Evolutionary conservation across 2,797 vertebrate genomes (phyloP).

Genomic region (Xenentodon cancila): DNA sequence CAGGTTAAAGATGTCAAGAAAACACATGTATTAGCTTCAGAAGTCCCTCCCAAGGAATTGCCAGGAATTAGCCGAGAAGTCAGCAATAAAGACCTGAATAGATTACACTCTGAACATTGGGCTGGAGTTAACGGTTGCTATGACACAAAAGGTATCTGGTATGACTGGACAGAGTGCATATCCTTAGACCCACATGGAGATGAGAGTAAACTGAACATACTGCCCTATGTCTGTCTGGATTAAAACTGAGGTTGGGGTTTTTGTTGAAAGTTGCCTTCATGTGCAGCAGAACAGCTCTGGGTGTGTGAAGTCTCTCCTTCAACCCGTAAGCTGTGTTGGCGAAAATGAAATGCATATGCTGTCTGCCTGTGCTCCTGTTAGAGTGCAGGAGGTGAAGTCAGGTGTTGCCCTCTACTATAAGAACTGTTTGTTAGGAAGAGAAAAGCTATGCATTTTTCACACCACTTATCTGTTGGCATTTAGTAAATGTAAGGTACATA

Average conservation of each 20-base stretch:
- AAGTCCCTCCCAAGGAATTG: conserved; percentile 79
- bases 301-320: conserved; percentile 15
- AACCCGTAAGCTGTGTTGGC: conserved; percentile 41
- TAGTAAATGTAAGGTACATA: conserved; percentile 10
- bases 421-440: conserved; percentile 27
- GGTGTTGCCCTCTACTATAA: conserved; percentile 18
- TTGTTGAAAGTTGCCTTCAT: conserved; percentile 3
- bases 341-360: conserved; percentile 30
- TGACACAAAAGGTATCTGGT: conserved; percentile 94
- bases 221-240: conserved; percentile 96
- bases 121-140: conserved; percentile 94
- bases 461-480: conserved; percentile 69
- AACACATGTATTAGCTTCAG: conserved; percentile 83
- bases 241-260: conserved; percentile 68
- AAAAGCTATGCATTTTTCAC: conserved; percentile 70
- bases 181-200: conserved; percentile 91
- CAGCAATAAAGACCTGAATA: conserved; percentile 82
- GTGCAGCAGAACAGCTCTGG: not conserved
- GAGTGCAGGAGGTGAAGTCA: conserved; percentile 19
- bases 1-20: conserved; percentile 81
- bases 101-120: conserved; percentile 88
- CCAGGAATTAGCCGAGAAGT: conserved; percentile 90
- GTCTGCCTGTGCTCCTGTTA: conserved; percentile 11
- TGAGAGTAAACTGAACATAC: conserved; percentile 90
- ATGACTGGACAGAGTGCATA: conserved; percentile 96